phyloP scores from a whole-genome alignment of 2,888 invertebrate species.

The Aspidiotus destructor region DNA sequence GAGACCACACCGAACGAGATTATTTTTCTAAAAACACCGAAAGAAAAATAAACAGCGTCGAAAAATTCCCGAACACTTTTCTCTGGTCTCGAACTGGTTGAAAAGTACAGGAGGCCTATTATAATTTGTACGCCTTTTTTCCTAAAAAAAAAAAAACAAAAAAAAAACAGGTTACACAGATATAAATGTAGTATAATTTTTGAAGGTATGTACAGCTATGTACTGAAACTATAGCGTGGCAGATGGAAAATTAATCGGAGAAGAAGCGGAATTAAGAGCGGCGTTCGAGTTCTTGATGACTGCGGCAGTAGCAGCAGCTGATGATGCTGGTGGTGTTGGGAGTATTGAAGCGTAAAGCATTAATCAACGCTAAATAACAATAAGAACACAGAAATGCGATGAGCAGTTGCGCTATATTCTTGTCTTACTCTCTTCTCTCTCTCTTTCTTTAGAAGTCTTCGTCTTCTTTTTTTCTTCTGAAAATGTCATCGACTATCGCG shows the following conservation, averaged over 20 bases:
- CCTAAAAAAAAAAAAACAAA: no score
- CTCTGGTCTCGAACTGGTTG: no score
- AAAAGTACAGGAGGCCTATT: no score
- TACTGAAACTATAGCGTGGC: constrained; percentile 6
- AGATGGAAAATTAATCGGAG: constrained; percentile 26
- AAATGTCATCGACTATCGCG: constrained; percentile 28
- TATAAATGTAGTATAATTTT: no score
- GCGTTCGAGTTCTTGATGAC: constrained; percentile 19
- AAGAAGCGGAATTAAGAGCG: constrained; percentile 26
- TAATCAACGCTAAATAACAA: constrained; percentile 30
- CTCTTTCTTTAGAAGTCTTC: constrained; percentile 2
- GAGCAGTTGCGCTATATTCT: constrained; percentile 10
- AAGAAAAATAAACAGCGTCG: no score
- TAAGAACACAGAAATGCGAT: constrained; percentile 21
- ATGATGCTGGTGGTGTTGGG: constrained; percentile 14
- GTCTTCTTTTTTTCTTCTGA: constrained; percentile 14
- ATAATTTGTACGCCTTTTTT: no score
- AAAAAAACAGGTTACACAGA: no score
- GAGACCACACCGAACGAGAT: no score
- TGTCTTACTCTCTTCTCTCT: constrained; percentile 7
- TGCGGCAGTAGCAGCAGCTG: constrained; percentile 8
- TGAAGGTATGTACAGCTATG: constrained; percentile 1
- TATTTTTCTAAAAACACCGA: no score
- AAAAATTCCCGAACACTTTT: no score
- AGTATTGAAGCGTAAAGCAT: constrained; percentile 23